phyloP scores from a whole-genome alignment of 2,888 invertebrate species.

The Holacanthella duospinosa region DNA sequence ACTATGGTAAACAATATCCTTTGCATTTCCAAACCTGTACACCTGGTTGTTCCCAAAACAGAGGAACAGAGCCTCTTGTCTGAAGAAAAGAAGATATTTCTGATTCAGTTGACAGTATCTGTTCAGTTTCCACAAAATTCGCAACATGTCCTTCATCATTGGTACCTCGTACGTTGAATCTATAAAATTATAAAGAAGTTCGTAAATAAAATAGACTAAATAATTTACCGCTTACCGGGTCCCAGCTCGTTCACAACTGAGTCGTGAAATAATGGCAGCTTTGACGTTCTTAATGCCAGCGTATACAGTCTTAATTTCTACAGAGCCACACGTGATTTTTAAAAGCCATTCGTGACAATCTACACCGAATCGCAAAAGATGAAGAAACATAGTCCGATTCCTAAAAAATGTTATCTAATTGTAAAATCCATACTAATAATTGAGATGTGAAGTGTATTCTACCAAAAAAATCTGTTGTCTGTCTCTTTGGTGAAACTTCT shows the following conservation, averaged over 20 bases:
- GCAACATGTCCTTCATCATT: slow-evolving; percentile 99
- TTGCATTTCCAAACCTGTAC: no score
- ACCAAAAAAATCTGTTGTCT: slow-evolving; percentile 97
- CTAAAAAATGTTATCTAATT: slow-evolving; percentile 45
- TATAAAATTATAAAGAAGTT: slow-evolving; percentile 36
- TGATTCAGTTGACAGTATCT: slow-evolving; percentile 84
- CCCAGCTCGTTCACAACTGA: slow-evolving; percentile 96
- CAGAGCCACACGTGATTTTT: slow-evolving; percentile 92
- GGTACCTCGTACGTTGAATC: slow-evolving; percentile 95
- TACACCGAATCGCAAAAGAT: slow-evolving; percentile 81
- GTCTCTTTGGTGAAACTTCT: slow-evolving; percentile 65
- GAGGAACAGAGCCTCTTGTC: slow-evolving; percentile 90
- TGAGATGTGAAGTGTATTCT: slow-evolving; percentile 20
- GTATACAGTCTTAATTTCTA: slow-evolving; percentile 96
- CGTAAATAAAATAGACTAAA: neutral
- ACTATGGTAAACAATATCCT: no score
- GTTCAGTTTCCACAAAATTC: slow-evolving; percentile 99
- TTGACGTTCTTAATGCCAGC: slow-evolving; percentile 87
- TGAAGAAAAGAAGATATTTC: slow-evolving; percentile 80
- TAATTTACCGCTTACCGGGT: slow-evolving; percentile 52
- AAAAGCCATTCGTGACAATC: slow-evolving; percentile 84
- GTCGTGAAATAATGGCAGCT: slow-evolving; percentile 86
- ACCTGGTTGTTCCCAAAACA: slow-evolving; percentile 99
- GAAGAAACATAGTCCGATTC: slow-evolving; percentile 91
- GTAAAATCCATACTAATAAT: neutral